Base-by-base conservation (phyloP, 92 coral and sea anemone genomes). In the Parazoanthus darwini region DNA sequence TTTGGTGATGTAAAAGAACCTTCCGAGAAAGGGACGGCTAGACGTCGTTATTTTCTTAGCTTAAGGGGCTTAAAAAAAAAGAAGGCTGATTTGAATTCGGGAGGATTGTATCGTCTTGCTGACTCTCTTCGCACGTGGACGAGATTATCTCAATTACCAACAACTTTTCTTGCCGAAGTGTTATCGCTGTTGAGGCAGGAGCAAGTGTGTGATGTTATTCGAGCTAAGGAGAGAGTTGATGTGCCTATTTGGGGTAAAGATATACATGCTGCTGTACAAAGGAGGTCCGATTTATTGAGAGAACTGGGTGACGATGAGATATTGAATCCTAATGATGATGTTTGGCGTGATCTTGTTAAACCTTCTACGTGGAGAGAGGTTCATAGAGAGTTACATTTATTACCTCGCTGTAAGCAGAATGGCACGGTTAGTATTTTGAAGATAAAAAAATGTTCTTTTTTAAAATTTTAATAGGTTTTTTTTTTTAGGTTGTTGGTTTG, bases 91-190 rank as follows among this genome's bases (percentile, higher is more conserved):
- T 67, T 67, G 73, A 67, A 67, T 67, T 67, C 73, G n/a, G 73
- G 73, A 67, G 73, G 73, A 67, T 67, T 67, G 73, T 67, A 67
- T 67, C 73, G 33, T 67, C 73, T 67, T 67, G 73, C 73, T 67
- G 73, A 67, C 73, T 67, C 73, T 67, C 73, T 67, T 67, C 73
- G 73, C 25, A 67, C 25, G 73, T 67, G 73, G 73, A 67, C 73
- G 73, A 67, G 73, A 25, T 67, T 67, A 25, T 67, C 73, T 67
- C 73, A 67, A 67, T 67, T 67, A 67, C 73, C 73, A 67, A 4
- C 73, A 20, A 25, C 33, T 25, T 67, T 67, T 67, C 25, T 67
- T 67, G 73, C 73, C 9, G 73, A 67, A 67, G 73, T 67, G 73
- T 67, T 67, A 67, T 22, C 73, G 25, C 33, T 67, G 33, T 67